Percentiles rank a stretch among this genome's conserved stretches.
Conservation (phyloP, 1,140 invertebrate genomes). For the Ostrea edulis region DNA sequence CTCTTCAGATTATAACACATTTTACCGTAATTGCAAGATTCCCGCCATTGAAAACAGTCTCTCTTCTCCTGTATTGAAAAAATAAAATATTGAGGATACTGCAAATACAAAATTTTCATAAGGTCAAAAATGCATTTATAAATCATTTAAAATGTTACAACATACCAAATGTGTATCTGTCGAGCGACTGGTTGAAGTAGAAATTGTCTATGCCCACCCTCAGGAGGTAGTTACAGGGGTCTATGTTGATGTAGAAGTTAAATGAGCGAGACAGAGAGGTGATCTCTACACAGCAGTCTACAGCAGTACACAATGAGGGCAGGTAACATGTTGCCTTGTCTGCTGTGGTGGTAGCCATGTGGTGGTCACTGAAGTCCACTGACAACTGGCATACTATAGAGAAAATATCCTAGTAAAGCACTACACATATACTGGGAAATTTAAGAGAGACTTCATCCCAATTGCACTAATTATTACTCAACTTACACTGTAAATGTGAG, state of each 20-base stretch:
- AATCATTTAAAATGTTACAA: neutral
- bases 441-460: neutral
- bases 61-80: conserved; percentile 17
- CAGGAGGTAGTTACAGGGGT: conserved; percentile 53
- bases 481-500: neutral
- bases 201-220: conserved; percentile 57
- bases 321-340: conserved; percentile 43
- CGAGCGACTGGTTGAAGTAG: conserved; percentile 47
- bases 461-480: neutral
- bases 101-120: no score
- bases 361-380: neutral
- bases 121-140: no score
- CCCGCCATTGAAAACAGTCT: neutral
- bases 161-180: conserved; percentile 52
- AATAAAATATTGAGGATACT: neutral
- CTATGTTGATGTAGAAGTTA: conserved; percentile 44
- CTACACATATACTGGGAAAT: neutral
- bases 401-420: neutral
- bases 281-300: conserved; percentile 54
- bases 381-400: conserved; percentile 37
- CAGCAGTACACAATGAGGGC: conserved; percentile 41
- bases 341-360: neutral
- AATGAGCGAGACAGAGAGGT: conserved; percentile 40
- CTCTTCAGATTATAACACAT: neutral
- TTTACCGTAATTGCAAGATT: conserved; percentile 7